Conservation (phyloP, 2,113 vertebrate genomes). For the Patagioenas fasciata region DNA sequence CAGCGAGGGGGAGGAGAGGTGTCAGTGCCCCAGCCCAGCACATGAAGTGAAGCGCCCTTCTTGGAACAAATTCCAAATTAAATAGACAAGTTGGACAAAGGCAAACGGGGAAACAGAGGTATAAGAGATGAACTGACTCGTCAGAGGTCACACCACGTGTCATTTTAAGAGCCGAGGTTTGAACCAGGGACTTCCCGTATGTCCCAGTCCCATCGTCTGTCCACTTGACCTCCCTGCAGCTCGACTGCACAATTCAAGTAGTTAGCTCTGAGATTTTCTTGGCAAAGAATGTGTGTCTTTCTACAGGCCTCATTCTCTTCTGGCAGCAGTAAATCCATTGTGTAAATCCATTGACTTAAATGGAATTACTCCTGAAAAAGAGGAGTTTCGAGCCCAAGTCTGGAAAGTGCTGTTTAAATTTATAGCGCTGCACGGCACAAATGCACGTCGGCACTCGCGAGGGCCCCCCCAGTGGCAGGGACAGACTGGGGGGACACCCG, state of each 20-base stretch:
- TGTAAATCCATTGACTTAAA: conserved; percentile 68
- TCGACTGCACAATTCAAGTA: conserved; percentile 63
- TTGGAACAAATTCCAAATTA: background rate
- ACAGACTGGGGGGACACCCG: background rate
- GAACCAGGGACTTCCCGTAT: conserved; percentile 20
- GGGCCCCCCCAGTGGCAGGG: background rate
- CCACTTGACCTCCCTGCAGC: conserved; percentile 68
- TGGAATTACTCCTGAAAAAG: conserved; percentile 46
- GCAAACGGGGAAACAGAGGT: background rate
- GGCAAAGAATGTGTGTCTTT: conserved; percentile 51
- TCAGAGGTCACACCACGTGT: background rate
- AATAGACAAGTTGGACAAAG: conserved; percentile 20
- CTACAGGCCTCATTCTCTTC: conserved; percentile 60
- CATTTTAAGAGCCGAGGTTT: conserved; percentile 21
- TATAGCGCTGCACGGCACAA: accelerated
- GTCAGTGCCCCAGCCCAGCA: background rate
- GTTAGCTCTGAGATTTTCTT: conserved; percentile 66
- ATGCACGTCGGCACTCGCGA: accelerated
- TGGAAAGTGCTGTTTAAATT: background rate
- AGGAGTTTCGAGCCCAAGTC: background rate
- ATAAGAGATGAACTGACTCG: background rate
- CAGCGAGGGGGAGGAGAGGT: background rate
- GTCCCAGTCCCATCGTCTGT: conserved; percentile 15
- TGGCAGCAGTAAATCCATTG: conserved; percentile 63
- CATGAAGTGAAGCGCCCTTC: background rate